phyloP scores from a whole-genome alignment of 23 tunicate genomes.

The Ascidia mentula region DNA sequence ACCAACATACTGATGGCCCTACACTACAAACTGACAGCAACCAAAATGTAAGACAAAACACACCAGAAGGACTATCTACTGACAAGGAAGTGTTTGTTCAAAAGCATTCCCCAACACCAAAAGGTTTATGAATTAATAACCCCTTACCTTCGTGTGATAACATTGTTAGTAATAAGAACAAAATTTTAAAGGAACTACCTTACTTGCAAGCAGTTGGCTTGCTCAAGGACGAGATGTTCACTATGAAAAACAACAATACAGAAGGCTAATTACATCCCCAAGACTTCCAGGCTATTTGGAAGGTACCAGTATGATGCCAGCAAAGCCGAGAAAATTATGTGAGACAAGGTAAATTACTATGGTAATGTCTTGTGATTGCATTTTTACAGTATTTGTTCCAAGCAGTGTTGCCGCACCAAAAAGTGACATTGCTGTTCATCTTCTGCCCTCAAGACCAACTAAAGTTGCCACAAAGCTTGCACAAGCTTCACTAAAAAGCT shows the following conservation, averaged over 20 bases:
- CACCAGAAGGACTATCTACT: neutral
- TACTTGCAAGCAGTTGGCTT: conserved; percentile 58
- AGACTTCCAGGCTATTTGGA: conserved; percentile 77
- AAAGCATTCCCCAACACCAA: neutral
- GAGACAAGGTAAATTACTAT: conserved; percentile 24
- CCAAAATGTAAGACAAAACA: neutral
- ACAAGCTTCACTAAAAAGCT: neutral
- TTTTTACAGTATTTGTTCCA: no score
- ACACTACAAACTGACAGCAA: neutral
- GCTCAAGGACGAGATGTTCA: conserved; percentile 77
- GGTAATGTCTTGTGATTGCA: no score
- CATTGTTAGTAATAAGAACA: neutral
- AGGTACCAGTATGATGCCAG: conserved; percentile 23
- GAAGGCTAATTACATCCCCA: conserved; percentile 41
- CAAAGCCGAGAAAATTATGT: neutral
- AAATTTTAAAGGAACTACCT: neutral
- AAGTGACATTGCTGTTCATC: conserved; percentile 1
- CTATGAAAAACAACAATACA: conserved; percentile 32
- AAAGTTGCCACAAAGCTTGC: conserved; percentile 13
- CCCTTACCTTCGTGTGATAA: neutral
- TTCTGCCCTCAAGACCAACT: conserved; percentile 18
- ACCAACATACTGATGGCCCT: neutral
- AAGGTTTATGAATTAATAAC: neutral
- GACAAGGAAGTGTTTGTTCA: neutral
- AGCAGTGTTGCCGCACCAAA: neutral